Conservation (phyloP, 1,140 invertebrate species). For the Trichonephila clavipes region DNA sequence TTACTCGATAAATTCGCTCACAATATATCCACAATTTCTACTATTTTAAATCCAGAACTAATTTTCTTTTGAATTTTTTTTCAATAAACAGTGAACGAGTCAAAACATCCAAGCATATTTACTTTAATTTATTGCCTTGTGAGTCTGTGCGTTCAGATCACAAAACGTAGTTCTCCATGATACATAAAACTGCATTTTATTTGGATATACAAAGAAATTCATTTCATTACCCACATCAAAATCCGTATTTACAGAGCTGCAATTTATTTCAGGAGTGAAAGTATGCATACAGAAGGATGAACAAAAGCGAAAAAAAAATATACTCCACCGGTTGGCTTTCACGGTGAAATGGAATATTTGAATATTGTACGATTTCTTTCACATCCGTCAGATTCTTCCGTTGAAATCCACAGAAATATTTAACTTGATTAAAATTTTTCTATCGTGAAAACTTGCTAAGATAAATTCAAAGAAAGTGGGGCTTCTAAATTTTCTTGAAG, state of each 20-base stretch:
- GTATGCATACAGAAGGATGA: not conserved
- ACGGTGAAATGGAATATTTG: not conserved
- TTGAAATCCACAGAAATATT: not conserved
- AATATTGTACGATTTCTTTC: not conserved
- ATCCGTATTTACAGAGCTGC: not conserved
- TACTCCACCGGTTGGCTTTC: not conserved
- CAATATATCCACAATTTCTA: too few species aligned
- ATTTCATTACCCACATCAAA: not conserved
- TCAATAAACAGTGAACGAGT: too few species aligned
- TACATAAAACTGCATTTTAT: not conserved
- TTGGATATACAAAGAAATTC: not conserved
- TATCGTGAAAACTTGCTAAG: not conserved
- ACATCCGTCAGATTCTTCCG: not conserved
- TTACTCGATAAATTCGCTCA: too few species aligned
- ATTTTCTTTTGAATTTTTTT: too few species aligned
- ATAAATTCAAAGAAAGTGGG: not conserved
- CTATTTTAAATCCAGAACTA: too few species aligned
- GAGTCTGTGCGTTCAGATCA: too few species aligned
- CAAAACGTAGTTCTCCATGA: not conserved
- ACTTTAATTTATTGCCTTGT: too few species aligned
- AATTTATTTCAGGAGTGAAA: not conserved
- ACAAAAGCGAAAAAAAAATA: not conserved
- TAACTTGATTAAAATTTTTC: constrained; percentile 6
- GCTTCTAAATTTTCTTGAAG: not conserved
- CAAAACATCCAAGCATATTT: too few species aligned